Evolutionary conservation across 2,797 vertebrate species (phyloP), one percentile per base, ranked within the genome.

Genomic region (Thalassophryne amazonica): DNA sequence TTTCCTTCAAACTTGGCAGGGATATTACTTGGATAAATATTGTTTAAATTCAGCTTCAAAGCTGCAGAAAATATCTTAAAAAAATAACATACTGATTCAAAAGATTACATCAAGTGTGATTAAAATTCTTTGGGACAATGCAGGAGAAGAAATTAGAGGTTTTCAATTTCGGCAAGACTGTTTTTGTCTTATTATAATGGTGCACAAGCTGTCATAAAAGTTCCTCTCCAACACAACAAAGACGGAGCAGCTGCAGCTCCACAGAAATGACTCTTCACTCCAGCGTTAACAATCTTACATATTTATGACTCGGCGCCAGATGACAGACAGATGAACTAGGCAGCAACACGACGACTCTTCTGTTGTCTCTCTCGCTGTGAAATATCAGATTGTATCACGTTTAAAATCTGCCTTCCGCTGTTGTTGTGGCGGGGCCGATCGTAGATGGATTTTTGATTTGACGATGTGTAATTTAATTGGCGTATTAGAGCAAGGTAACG

Each of bases 271-370:
- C 77, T 78, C 71, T 83, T 85, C 75, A 76, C 71, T 71, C 73
- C 63, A 42, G 81, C 66, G 63, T 88, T 88, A 87, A 89, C 88
- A 79, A 88, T 88, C 84, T 91, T 91, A 88, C 78, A 85, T 88
- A 91, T 91, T 91, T 91, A 91, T 90, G 88, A 87, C 74, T 74
- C 70, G 60, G 81, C 68, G 84, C 82, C 84, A 88, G 81, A 89
- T 86, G 87, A 89, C 83, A 83, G 78, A 63, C 71, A 66, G 72
- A 81, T 49, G 79, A 80, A 84, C 70, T 79, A 76, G 78, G 65
- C 76, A 77, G 81, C 81, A 84, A 76, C 70, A 80, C 64, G 49
- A 23, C 72, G 72, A 72, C 66, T 54, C 37, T 64, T 76, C 81
- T 80, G 71, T 42, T 78, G 74, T 81, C 72, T 83, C 69, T 69